These are phyloP conservation scores for Hippocampus comes DNA, from an alignment of 2,113 vertebrate genomes.

Conservation along the genomic window DNA sequence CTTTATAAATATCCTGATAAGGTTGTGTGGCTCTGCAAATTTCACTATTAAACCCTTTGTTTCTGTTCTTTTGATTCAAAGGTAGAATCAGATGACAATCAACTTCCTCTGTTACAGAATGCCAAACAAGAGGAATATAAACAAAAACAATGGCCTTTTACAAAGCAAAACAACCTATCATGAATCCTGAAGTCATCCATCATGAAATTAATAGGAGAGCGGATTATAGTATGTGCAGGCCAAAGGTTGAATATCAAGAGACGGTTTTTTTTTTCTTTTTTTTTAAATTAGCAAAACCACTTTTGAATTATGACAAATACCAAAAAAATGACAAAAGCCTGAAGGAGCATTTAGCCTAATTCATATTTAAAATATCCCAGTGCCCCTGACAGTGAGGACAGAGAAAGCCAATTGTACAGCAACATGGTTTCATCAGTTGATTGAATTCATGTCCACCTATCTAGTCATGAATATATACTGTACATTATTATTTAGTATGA, in stretches of 20 bases:
- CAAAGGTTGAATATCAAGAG: slow-evolving; percentile 32
- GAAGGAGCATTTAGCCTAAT: background rate
- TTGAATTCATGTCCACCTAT: slow-evolving; percentile 7
- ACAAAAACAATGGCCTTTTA: slow-evolving; percentile 28
- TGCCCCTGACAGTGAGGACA: background rate
- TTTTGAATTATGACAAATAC: slow-evolving; percentile 20
- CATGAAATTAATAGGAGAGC: slow-evolving; percentile 5
- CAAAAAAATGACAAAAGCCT: background rate
- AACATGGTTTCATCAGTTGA: slow-evolving; percentile 1
- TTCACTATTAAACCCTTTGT: slow-evolving; percentile 16
- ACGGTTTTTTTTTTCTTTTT: background rate
- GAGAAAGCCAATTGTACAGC: background rate
- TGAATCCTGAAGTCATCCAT: slow-evolving; percentile 39
- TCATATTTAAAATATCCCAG: slow-evolving; percentile 7
- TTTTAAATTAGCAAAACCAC: slow-evolving; percentile 21
- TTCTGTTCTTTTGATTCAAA: slow-evolving; percentile 23
- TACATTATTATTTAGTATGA: background rate
- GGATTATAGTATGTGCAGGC: slow-evolving; percentile 36
- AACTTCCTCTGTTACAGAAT: background rate
- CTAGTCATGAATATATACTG: background rate
- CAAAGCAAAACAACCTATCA: slow-evolving; percentile 44
- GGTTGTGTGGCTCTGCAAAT: background rate
- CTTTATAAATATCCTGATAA: background rate
- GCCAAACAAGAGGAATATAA: slow-evolving; percentile 32
- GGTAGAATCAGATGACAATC: slow-evolving; percentile 32